phyloP scores from a whole-genome alignment of 2,888 invertebrate genomes.

The Acanthosepion pharaonis region DNA sequence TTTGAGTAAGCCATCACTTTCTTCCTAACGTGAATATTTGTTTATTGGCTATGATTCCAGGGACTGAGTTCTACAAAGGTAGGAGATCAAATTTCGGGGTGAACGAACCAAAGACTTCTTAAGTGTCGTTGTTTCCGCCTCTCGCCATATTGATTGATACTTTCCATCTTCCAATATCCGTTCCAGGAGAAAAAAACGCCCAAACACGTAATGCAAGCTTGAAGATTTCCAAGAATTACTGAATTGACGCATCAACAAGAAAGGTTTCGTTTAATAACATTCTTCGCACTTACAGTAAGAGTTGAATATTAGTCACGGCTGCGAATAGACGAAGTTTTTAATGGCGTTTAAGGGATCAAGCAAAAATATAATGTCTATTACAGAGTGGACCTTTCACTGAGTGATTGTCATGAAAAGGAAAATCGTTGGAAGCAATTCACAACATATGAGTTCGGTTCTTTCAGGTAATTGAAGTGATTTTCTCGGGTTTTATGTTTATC shows the following conservation, averaged over 20 bases:
- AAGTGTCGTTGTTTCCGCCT: neutral
- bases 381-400: no score
- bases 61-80: no score
- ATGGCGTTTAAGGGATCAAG: neutral
- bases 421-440: no score
- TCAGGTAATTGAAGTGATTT: no score
- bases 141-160: neutral
- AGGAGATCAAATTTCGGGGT: neutral
- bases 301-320: neutral
- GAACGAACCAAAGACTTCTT: neutral
- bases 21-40: no score
- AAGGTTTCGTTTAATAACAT: neutral
- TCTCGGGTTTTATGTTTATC: no score
- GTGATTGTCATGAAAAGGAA: no score
- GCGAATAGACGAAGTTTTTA: neutral
- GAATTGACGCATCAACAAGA: neutral
- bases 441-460: no score
- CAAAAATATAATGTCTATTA: neutral
- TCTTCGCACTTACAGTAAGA: neutral
- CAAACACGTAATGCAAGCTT: neutral
- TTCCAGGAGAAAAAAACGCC: neutral
- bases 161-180: neutral
- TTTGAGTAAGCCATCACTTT: no score
- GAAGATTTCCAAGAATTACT: neutral
- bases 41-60: no score